Evolutionary conservation across 2,797 vertebrate species (phyloP), one percentile per base, ranked within the genome.

Genomic region (Sternarchorhynchus goeldii): DNA sequence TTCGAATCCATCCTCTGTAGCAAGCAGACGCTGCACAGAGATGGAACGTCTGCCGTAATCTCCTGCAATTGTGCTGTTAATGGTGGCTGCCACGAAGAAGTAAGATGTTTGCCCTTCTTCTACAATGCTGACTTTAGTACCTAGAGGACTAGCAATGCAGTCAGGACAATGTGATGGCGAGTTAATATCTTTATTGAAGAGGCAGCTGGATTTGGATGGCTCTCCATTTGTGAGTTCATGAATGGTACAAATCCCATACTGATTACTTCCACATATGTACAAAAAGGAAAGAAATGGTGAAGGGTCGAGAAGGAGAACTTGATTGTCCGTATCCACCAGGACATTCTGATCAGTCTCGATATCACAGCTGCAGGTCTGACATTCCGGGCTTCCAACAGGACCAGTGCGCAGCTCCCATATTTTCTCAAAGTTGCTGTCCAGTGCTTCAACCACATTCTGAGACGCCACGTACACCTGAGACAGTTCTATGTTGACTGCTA

Each of bases 61-160:
- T 0, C 89, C 75, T 0, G 89, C 87, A 84, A 96, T 86, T 0
- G 76, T 87, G 12, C 88, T 83, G 78, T 96, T 89, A 32, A 99
- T 59, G 0, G 95, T 93, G 10, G 95, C 91, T 0, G 94, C 96
- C 0, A 94, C 91, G 45, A 95, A 98, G 81, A 99, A 96, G 20
- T 88, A 86, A 0, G 90, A 87, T 0, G 89, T 87, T 0, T 80
- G 85, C 1, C 50, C 85, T 1, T 90, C 85, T 5, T 91, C 90
- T 14, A 94, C 89, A 16, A 94, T 89, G 0, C 86, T 91, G 76
- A 94, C 92, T 18, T 88, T 92, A 18, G 96, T 98, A 56, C 96
- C 97, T 73, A 96, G 87, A 0, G 96, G 94, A 82, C 97, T 98
- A 82, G 94, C 96, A 75, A 98, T 85, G 20, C 97, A 99, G 81